Evolutionary conservation across 2,888 invertebrate genomes (phyloP), one percentile per base, ranked within the genome.

Genomic region (Macaria liturata): DNA sequence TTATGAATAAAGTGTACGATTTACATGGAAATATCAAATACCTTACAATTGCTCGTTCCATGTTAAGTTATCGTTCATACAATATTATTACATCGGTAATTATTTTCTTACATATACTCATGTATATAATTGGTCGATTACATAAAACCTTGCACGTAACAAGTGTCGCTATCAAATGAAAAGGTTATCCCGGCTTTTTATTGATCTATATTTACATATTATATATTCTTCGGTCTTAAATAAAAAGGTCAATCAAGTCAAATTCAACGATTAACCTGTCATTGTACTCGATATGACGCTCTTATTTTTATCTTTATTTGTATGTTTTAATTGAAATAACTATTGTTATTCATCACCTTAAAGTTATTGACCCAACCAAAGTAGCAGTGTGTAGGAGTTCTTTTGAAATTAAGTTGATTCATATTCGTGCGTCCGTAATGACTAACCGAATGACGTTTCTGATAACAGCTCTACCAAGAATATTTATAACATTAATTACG

Each of bases 371-470:
- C 61, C 64, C 56, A 39, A 49, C 42, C 6, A 42, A n/a, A 42
- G 4, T 42, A 42, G 9, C 9, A 49, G 42, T 34, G 50, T 51
- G 59, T 62, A 57, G 61, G 49, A 57, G 61, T 56, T 49, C 43
- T 49, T 54, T 45, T 43, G 54, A 57, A 57, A 57, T 51, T 51
- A 57, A 53, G 72, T 73, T 80, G 74, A 80, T 74, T 80, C 80
- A 81, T 76, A 64, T 59, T 62, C 49, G 54, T 34, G 51, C 68
- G 70, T 71, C 69, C 75, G 69, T 57, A 60, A 67, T 81, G 79
- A 81, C 76, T 76, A 77, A 77, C 64, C 56, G 59, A 55, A 59
- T 74, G 69, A 64, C 66, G 69, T 68, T 65, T 61, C 66, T 70
- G 73, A 80, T 78, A 76, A 76, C 57, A 59, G 64, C 54, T 30